Percentiles rank a stretch among this genome's conserved stretches.
phyloP scores from a whole-genome alignment of 2,113 vertebrate genomes.

The Scolopax mira region DNA sequence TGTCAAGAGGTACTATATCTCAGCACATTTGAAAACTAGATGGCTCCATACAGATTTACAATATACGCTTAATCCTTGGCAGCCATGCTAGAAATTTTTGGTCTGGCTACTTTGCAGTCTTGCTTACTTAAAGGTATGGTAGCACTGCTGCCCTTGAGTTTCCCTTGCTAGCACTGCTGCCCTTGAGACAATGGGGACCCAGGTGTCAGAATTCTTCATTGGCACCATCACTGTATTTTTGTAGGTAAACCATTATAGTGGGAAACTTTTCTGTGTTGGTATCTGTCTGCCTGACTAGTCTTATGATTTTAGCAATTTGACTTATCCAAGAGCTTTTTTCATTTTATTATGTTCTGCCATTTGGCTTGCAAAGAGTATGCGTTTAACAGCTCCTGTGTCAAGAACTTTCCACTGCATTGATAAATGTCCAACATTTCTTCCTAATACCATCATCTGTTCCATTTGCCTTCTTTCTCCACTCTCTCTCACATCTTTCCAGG shows the following conservation, averaged over 20 bases:
- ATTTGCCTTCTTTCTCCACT: background rate
- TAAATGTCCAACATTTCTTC: constrained; percentile 54
- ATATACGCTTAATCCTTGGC: background rate
- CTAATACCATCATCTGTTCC: constrained; percentile 26
- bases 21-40: background rate
- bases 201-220: background rate
- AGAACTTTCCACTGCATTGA: constrained; percentile 57
- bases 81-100: background rate
- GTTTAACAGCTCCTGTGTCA: constrained; percentile 52
- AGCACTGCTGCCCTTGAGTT: background rate
- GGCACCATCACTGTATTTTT: background rate
- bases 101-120: background rate
- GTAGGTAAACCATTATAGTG: background rate
- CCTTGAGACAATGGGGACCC: background rate
- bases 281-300: background rate
- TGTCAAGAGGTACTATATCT: background rate
- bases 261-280: background rate
- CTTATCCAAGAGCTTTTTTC: background rate
- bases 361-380: constrained; percentile 48
- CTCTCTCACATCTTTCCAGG: constrained; percentile 70
- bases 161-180: background rate
- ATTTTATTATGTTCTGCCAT: constrained; percentile 39
- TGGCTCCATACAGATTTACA: background rate
- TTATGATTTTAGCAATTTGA: constrained; percentile 22
- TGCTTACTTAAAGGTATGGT: background rate